phyloP scores from a whole-genome alignment of 2,888 invertebrate genomes.

The Vesta saturnalis region DNA sequence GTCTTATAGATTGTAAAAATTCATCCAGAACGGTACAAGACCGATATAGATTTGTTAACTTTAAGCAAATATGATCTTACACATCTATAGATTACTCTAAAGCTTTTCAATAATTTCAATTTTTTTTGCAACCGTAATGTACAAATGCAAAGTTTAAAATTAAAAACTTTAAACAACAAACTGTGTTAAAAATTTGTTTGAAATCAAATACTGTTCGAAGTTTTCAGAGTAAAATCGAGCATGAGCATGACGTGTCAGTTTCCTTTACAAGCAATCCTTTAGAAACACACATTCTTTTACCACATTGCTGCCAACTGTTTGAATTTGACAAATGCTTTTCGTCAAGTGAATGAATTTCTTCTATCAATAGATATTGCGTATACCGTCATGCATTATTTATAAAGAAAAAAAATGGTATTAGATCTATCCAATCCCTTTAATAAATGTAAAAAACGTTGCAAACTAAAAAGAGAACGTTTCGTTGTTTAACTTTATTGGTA shows the following conservation, averaged over 20 bases:
- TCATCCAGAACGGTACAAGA: too few relatives aligned
- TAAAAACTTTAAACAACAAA: too few relatives aligned
- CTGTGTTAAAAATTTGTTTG: too few relatives aligned
- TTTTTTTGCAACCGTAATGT: too few relatives aligned
- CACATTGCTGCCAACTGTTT: not conserved
- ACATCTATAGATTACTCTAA: too few relatives aligned
- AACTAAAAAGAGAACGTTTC: not conserved
- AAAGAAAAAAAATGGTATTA: not conserved
- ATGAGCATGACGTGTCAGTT: conserved; percentile 32
- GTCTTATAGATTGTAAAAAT: too few relatives aligned
- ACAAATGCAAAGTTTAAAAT: too few relatives aligned
- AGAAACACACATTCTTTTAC: conserved; percentile 27
- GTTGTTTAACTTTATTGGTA: conserved; percentile 17
- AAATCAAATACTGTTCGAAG: not conserved
- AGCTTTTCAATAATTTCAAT: too few relatives aligned
- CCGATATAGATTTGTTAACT: too few relatives aligned
- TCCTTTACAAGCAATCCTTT: conserved; percentile 28
- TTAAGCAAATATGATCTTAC: too few relatives aligned
- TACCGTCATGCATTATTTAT: conserved; percentile 33
- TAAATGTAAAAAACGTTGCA: not conserved
- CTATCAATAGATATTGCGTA: conserved; percentile 29
- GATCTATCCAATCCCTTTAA: not conserved
- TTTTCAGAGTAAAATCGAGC: conserved; percentile 23
- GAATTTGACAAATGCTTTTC: conserved; percentile 41
- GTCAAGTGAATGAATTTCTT: conserved; percentile 32